A percentile compares a stretch with the other conserved stretches of the same genome.
Evolutionary conservation across 2,888 invertebrate genomes (phyloP).

Genomic region (Hirtodrosophila duncani): DNA sequence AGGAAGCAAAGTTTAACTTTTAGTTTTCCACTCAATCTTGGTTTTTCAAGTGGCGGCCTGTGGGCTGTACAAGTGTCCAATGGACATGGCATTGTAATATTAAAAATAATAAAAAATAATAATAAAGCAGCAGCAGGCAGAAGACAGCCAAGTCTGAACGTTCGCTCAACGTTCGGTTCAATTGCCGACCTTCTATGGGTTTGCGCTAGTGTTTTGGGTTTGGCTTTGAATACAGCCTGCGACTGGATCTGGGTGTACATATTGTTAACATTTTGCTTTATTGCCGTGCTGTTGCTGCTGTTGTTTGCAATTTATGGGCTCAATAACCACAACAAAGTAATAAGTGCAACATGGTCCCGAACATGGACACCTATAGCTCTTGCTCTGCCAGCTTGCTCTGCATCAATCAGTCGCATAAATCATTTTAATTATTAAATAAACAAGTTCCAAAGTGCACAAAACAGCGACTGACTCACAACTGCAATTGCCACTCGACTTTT

Average conservation of each 20-base stretch:
- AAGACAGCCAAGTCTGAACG: constrained; percentile 12
- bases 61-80: constrained; percentile 1
- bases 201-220: constrained; percentile 11
- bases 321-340: constrained; percentile 32
- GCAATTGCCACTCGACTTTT: constrained; percentile 17
- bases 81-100: constrained; percentile 3
- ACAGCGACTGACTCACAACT: constrained; percentile 36
- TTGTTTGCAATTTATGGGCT: constrained; percentile 16
- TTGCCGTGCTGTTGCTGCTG: constrained; percentile 34
- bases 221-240: constrained; percentile 1
- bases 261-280: constrained; percentile 59
- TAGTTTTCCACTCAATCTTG: constrained; percentile 5
- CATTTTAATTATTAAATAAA: constrained; percentile 71
- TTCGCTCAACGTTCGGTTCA: constrained; percentile 7
- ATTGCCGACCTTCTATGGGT: constrained; percentile 23
- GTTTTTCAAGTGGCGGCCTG: too few relatives aligned
- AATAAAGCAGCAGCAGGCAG: constrained; percentile 10
- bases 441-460: constrained; percentile 37
- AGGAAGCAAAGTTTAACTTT: constrained; percentile 46
- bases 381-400: constrained; percentile 34
- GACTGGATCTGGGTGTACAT: constrained; percentile 17
- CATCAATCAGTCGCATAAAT: constrained; percentile 71
- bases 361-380: constrained; percentile 52
- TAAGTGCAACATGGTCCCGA: constrained; percentile 57
- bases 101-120: not conserved